phyloP scores from a whole-genome alignment of 2,113 vertebrate genomes.

The Plectropomus leopardus region DNA sequence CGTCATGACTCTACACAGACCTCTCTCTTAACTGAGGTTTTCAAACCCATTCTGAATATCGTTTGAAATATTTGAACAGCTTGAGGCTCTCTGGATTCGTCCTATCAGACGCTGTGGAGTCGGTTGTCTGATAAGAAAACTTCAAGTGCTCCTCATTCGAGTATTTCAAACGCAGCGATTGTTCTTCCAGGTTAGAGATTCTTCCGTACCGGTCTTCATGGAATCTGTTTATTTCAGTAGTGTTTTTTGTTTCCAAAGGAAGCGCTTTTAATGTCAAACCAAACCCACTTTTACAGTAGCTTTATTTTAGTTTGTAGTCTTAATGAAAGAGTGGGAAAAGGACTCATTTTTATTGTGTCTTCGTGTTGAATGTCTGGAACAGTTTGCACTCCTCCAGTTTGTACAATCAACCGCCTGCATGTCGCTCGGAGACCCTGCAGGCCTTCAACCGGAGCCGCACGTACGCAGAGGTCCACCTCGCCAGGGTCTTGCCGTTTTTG shows the following conservation, averaged over 20 bases:
- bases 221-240: slow-evolving; percentile 42
- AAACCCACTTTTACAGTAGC: slow-evolving; percentile 74
- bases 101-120: slow-evolving; percentile 2
- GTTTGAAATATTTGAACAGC: slow-evolving; percentile 20
- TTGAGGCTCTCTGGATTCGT: slow-evolving; percentile 18
- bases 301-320: slow-evolving; percentile 68
- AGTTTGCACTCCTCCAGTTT: slow-evolving; percentile 68
- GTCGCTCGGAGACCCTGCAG: slow-evolving; percentile 63
- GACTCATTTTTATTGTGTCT: slow-evolving; percentile 47
- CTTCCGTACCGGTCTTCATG: slow-evolving; percentile 50
- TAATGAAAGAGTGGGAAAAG: slow-evolving; percentile 48
- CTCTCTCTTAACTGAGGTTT: neutral
- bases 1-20: slow-evolving; percentile 17
- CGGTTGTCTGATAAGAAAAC: neutral
- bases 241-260: slow-evolving; percentile 67
- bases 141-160: neutral
- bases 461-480: slow-evolving; percentile 43
- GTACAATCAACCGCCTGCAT: slow-evolving; percentile 69
- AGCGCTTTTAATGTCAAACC: slow-evolving; percentile 64
- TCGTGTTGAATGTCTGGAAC: slow-evolving; percentile 73
- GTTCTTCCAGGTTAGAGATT: slow-evolving; percentile 72
- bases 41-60: slow-evolving; percentile 1
- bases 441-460: slow-evolving; percentile 44
- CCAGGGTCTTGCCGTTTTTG: neutral
- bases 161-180: slow-evolving; percentile 26